Conservation (phyloP, 2,797 vertebrate genomes). For the Acipenser transmontanus region DNA sequence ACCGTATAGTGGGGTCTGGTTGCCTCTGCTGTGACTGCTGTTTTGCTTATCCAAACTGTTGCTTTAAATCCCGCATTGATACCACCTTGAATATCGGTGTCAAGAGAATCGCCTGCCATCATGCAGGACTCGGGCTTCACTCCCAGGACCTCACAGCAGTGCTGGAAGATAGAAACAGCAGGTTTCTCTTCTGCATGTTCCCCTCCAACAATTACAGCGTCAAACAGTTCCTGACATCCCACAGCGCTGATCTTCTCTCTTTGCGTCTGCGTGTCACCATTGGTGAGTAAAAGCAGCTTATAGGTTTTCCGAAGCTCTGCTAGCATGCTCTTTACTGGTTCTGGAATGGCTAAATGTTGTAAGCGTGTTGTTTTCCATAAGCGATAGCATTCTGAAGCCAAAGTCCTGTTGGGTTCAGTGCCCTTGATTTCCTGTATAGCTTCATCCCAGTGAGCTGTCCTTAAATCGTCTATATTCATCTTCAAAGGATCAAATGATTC, state of each 20-base stretch:
- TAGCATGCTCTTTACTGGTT: slow-evolving; percentile 67
- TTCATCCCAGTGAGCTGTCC: slow-evolving; percentile 77
- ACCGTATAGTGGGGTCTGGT: slow-evolving; percentile 73
- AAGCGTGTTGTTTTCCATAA: slow-evolving; percentile 84
- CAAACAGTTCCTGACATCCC: slow-evolving; percentile 72
- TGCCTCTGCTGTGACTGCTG: slow-evolving; percentile 26
- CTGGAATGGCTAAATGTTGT: slow-evolving; percentile 61
- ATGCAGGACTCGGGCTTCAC: slow-evolving; percentile 77
- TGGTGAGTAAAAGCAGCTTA: slow-evolving; percentile 82
- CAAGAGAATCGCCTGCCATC: slow-evolving; percentile 89
- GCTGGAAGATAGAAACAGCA: slow-evolving; percentile 71
- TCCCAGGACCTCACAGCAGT: slow-evolving; percentile 69
- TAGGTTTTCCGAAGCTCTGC: slow-evolving; percentile 58
- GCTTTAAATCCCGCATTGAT: slow-evolving; percentile 76
- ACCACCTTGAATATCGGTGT: slow-evolving; percentile 86
- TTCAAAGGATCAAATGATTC: slow-evolving; percentile 61
- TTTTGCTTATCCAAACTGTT: slow-evolving; percentile 80
- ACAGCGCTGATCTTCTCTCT: slow-evolving; percentile 78
- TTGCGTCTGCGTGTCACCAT: slow-evolving; percentile 79
- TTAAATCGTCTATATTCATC: slow-evolving; percentile 71
- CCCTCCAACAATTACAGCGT: slow-evolving; percentile 78
- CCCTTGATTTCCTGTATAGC: slow-evolving; percentile 70
- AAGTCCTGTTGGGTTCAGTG: slow-evolving; percentile 31
- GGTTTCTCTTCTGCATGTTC: slow-evolving; percentile 87
- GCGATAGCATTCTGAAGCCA: slow-evolving; percentile 77